Conservation (phyloP, 2,888 invertebrate species). For the Catonia carolina region DNA sequence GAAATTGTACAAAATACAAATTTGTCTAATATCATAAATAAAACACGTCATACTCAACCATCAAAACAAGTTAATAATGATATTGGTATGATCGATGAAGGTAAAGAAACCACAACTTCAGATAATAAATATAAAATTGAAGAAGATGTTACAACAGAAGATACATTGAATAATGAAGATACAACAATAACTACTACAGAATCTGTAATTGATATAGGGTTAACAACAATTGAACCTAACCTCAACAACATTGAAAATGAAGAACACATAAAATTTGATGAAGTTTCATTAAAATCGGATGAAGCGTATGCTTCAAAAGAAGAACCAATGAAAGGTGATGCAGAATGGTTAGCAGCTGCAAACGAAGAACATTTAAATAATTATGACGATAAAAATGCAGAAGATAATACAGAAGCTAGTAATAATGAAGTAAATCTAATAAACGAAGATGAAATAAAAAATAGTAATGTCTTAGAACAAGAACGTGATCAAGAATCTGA, state of each 20-base stretch:
- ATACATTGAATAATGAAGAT: neutral
- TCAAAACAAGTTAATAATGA: constrained; percentile 11
- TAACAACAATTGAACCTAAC: too few relatives aligned
- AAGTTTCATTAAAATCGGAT: too few relatives aligned
- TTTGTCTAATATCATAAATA: too few relatives aligned
- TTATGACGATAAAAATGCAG: constrained; percentile 20
- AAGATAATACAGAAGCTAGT: constrained; percentile 7
- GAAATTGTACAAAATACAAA: neutral
- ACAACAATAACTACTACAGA: too few relatives aligned
- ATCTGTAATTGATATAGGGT: too few relatives aligned
- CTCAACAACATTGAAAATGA: too few relatives aligned
- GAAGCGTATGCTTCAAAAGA: too few relatives aligned
- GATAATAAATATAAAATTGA: too few relatives aligned
- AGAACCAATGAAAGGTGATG: too few relatives aligned
- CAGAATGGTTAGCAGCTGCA: neutral
- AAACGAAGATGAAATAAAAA: constrained; percentile 2
- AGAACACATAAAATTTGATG: too few relatives aligned
- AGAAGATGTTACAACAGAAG: neutral
- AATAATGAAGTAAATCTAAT: neutral
- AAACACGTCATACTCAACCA: neutral
- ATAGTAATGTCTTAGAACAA: constrained; percentile 8
- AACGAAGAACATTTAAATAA: neutral
- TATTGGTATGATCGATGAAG: neutral
- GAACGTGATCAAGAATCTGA: neutral
- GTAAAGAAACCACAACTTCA: neutral